Base-by-base conservation (phyloP, 2,797 vertebrate genomes). In the Xenops minutus region DNA sequence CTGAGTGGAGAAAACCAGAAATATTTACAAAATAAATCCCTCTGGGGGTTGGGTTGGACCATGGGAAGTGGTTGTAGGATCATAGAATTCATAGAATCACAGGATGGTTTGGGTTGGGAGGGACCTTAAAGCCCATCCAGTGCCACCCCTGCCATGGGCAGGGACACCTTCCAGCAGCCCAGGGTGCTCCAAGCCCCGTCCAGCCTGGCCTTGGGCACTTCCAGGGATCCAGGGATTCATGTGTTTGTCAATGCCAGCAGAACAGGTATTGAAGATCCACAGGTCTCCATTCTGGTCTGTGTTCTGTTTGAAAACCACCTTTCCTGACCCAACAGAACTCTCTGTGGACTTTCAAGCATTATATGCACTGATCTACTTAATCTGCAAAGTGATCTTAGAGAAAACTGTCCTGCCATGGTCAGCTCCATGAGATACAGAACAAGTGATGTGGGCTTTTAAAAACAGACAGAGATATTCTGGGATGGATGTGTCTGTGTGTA, bases 131-230 rank as follows among this genome's bases (percentile, higher is more conserved):
- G 24, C 15, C 5, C 20, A 22, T 30, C 44, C 29, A 26, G 17
- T 48, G 2, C 4, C 23, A 66, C 3, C 11, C 23, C 44, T 66
- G 23, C 12, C 23, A 44, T 3, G 27, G 14, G 23, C 20, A 59
- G 24, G 24, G 22, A 4, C 11, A 6, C 4, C 29, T 73, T 30
- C n/a, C 39, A 52, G 9, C 0, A 4, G 0, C n/a, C n/a, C 76
- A 88, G 37, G 7, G 0, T 17, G 9, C 9, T 73, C 85, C 67
- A 51, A 64, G 13, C 67, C 26, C 49, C 0, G 0, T 48, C 30
- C 74, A 78, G 0, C 6, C 59, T 29, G n/a, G 24, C 44, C 37
- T 39, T 73, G 68, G 37, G 3, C 29, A 66, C 4, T 46, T 8
- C 14, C 58, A 63, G 21, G 36, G 36, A 43, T 86, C 14, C 55